phyloP scores from a whole-genome alignment of 2,797 vertebrate genomes.

The Phataginus tetradactyla region DNA sequence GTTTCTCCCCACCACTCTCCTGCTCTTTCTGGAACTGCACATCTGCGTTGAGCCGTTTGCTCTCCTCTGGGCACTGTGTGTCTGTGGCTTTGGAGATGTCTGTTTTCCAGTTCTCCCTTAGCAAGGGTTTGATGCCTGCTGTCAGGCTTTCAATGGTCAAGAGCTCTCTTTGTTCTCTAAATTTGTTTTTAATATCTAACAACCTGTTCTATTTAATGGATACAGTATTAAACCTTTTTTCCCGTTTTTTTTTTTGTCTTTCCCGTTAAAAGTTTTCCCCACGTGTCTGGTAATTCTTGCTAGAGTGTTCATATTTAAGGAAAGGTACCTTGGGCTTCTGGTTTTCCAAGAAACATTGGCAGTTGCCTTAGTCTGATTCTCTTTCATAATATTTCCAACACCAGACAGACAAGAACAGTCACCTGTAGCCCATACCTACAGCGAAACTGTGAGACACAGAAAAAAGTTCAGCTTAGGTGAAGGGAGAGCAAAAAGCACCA shows the following conservation, averaged over 20 bases:
- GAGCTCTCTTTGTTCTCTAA: not conserved
- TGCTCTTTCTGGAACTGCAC: not conserved
- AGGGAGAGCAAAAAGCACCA: not conserved
- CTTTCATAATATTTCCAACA: not conserved
- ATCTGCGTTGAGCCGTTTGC: not conserved
- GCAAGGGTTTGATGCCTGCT: not conserved
- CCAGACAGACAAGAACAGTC: not conserved
- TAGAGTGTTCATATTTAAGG: not conserved
- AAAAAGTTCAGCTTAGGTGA: fast-evolving
- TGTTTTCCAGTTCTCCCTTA: not conserved
- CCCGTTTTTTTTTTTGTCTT: not conserved
- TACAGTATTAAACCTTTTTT: not conserved
- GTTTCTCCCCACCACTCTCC: not conserved
- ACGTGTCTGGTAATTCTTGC: not conserved
- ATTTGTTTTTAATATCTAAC: not conserved
- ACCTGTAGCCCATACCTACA: not conserved
- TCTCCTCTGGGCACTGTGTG: not conserved
- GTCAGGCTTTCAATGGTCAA: not conserved
- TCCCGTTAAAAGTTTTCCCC: not conserved
- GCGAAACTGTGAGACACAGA: not conserved
- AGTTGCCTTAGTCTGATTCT: not conserved
- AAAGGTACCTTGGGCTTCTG: not conserved
- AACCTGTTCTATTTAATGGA: not conserved
- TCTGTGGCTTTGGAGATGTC: not conserved
- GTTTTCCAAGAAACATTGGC: not conserved